phyloP scores from a whole-genome alignment of 2,797 vertebrate genomes.

The Triplophysa yarkandensis region DNA sequence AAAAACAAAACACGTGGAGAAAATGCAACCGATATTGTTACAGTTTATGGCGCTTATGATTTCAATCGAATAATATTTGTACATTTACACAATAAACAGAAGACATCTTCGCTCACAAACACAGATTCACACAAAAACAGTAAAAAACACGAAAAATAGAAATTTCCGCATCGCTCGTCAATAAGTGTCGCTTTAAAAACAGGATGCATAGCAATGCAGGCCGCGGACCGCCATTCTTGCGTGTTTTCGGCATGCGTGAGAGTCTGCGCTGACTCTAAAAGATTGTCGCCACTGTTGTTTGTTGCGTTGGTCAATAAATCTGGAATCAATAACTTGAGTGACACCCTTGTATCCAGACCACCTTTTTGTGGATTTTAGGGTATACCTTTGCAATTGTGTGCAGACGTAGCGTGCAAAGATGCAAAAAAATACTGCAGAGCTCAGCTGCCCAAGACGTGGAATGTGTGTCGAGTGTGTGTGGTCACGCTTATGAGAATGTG shows the following conservation, averaged over 20 bases:
- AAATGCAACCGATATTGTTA: constrained; percentile 67
- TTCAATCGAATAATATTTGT: constrained; percentile 75
- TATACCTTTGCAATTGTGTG: constrained; percentile 10
- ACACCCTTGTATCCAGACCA: constrained; percentile 8
- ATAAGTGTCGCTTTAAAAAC: constrained; percentile 61
- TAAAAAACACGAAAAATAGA: constrained; percentile 66
- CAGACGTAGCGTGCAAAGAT: constrained; percentile 49
- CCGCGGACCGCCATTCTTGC: constrained; percentile 66
- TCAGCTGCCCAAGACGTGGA: constrained; percentile 68
- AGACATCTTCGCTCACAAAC: constrained; percentile 58
- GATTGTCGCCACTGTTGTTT: constrained; percentile 13
- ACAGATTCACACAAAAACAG: constrained; percentile 60
- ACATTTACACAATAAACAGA: constrained; percentile 74
- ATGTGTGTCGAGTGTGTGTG: constrained; percentile 63
- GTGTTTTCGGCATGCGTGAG: constrained; percentile 51
- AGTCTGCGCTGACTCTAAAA: constrained; percentile 51
- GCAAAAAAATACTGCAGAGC: constrained; percentile 62
- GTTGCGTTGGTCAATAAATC: constrained; percentile 1
- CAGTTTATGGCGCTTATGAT: constrained; percentile 70
- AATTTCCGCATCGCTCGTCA: constrained; percentile 56
- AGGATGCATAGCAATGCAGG: constrained; percentile 70
- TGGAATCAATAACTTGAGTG: constrained; percentile 10
- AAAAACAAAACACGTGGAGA: constrained; percentile 79
- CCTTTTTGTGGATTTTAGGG: not conserved
- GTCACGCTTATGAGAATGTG: constrained; percentile 53